Evolutionary conservation across 2,888 invertebrate species (phyloP).

Genomic region (Leucophenga maculata): DNA sequence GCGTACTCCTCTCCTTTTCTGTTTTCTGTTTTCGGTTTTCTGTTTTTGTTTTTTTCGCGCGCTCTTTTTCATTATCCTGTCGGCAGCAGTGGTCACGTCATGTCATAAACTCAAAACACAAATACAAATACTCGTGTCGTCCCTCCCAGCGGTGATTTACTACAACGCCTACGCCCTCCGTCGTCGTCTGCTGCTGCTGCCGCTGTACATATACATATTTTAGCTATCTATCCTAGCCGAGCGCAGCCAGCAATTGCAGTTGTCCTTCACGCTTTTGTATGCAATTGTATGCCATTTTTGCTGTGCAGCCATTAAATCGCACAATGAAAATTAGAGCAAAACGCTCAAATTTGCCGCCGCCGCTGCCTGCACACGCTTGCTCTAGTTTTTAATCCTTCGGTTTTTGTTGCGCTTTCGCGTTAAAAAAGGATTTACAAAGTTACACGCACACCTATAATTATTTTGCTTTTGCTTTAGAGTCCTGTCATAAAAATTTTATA

Average conservation of each 20-base stretch:
- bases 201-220: not conserved
- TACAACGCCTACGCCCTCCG: not conserved
- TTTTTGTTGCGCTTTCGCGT: conserved; percentile 46
- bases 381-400: conserved; percentile 67
- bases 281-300: conserved; percentile 50
- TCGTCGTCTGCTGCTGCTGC: not conserved
- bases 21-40: too few relatives aligned
- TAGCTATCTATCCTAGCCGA: not conserved
- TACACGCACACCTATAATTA: not conserved
- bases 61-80: not conserved
- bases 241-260: conserved; percentile 17
- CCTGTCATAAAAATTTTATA: too few relatives aligned
- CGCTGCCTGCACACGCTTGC: conserved; percentile 38
- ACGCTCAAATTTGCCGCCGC: conserved; percentile 2
- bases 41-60: too few relatives aligned
- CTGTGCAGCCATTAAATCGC: conserved; percentile 54
- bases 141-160: not conserved
- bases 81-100: not conserved
- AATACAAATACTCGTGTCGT: not conserved
- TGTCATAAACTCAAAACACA: not conserved
- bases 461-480: too few relatives aligned
- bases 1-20: not conserved
- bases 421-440: conserved; percentile 62
- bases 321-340: conserved; percentile 66
- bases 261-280: conserved; percentile 55